phyloP scores from a whole-genome alignment of 2,888 invertebrate species.

The Chymomyza caudatula region DNA sequence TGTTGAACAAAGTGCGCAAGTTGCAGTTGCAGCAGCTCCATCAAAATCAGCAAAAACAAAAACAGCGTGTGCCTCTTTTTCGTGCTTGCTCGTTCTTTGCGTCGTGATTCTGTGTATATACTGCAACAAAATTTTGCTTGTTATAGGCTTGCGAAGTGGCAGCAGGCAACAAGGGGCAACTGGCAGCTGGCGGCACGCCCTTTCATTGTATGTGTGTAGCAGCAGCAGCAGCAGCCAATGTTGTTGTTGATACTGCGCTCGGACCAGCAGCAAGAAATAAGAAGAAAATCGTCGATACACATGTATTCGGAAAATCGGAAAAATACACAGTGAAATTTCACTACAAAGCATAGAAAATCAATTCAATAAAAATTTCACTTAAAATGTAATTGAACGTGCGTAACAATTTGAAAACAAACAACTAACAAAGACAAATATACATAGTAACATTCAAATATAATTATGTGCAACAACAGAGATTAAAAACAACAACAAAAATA shows the following conservation, averaged over 20 bases:
- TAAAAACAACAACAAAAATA: constrained; percentile 36
- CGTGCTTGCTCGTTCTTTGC: neutral
- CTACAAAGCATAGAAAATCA: neutral
- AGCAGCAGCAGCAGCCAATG: neutral
- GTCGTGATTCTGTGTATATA: constrained; percentile 60
- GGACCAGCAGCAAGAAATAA: constrained; percentile 27
- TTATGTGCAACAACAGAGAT: constrained; percentile 39
- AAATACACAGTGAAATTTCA: neutral
- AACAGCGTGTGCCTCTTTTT: neutral
- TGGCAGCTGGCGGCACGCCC: constrained; percentile 37
- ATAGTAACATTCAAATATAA: too few species aligned
- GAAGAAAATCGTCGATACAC: neutral
- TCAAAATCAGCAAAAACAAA: neutral
- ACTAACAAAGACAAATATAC: neutral
- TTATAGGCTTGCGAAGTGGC: constrained; percentile 31
- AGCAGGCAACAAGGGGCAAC: constrained; percentile 13
- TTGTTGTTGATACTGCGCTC: constrained; percentile 14
- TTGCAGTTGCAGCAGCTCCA: constrained; percentile 54
- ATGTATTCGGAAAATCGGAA: neutral
- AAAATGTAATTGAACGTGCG: neutral
- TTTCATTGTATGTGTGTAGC: constrained; percentile 10
- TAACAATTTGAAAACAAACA: neutral
- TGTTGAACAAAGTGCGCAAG: constrained; percentile 24
- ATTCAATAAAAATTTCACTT: neutral
- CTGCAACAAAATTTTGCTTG: constrained; percentile 41